Evolutionary conservation across 2,888 invertebrate species (phyloP).

Genomic region (Camptogramma bilineatum): DNA sequence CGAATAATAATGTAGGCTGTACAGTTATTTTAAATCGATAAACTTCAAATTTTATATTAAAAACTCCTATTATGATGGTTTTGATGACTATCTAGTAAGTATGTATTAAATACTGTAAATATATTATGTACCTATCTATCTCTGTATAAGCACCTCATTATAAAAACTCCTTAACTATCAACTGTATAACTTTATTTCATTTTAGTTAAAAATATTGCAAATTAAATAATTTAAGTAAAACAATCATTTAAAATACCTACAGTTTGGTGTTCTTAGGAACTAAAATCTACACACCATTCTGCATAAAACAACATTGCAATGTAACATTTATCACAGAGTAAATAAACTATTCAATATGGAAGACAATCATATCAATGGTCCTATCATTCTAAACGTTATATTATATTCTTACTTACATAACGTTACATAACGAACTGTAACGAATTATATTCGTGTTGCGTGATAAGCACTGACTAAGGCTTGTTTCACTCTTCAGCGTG

Average conservation of each 20-base stretch:
- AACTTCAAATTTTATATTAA: too few species aligned
- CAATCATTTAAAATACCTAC: constrained; percentile 12
- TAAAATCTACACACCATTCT: constrained; percentile 23
- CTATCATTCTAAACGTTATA: constrained; percentile 1
- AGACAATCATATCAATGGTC: constrained; percentile 40
- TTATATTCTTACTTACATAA: background rate
- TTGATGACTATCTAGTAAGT: too few species aligned
- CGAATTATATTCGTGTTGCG: too few species aligned
- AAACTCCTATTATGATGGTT: too few species aligned
- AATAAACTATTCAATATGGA: constrained; percentile 39
- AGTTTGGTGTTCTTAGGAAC: constrained; percentile 39
- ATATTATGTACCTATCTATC: too few species aligned
- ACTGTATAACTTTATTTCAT: constrained; percentile 22
- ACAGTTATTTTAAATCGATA: too few species aligned
- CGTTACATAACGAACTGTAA: background rate
- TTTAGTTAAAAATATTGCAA: constrained; percentile 15
- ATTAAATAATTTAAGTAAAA: constrained; percentile 26
- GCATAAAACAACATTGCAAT: constrained; percentile 18
- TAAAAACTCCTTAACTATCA: background rate
- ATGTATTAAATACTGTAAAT: too few species aligned
- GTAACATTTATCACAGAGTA: constrained; percentile 39
- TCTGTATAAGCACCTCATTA: too few species aligned
- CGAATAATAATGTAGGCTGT: too few species aligned
- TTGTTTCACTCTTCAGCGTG: too few species aligned
- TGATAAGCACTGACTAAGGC: too few species aligned